These are phyloP conservation scores for Noctilio leporinus DNA, from an alignment of 2,113 vertebrate species.

Conservation along the genomic window DNA sequence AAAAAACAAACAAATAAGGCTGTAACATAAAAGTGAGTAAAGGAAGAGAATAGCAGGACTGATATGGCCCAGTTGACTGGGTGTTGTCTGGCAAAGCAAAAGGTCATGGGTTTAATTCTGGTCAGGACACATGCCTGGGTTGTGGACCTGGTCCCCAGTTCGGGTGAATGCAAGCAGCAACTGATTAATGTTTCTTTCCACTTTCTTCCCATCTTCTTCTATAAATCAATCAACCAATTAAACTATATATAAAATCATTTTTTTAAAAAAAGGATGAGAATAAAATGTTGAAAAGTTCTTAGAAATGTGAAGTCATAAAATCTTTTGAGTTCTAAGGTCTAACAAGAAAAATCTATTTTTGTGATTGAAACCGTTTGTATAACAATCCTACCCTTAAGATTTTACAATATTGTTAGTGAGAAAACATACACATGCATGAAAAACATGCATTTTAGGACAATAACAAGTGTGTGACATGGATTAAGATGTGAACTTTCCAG, in stretches of 20 bases:
- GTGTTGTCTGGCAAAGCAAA: too few relatives aligned
- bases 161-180: too few relatives aligned
- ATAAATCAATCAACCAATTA: too few relatives aligned
- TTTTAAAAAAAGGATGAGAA: neutral
- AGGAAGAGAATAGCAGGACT: neutral
- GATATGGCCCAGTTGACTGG: too few relatives aligned
- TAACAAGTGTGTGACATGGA: neutral
- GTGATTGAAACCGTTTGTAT: neutral
- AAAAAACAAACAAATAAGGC: neutral
- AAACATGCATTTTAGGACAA: neutral
- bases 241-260: too few relatives aligned
- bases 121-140: too few relatives aligned
- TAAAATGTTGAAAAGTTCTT: neutral
- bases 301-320: neutral
- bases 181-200: too few relatives aligned
- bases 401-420: neutral
- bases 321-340: neutral
- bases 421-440: neutral
- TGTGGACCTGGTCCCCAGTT: too few relatives aligned
- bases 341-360: neutral
- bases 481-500: neutral
- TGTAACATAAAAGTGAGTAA: neutral
- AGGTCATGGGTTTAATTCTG: too few relatives aligned
- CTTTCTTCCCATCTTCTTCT: too few relatives aligned
- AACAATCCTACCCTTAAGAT: neutral